Evolutionary conservation across 2,113 vertebrate genomes (phyloP), one percentile per base, ranked within the genome.

Genomic region (Nannospalax galili): DNA sequence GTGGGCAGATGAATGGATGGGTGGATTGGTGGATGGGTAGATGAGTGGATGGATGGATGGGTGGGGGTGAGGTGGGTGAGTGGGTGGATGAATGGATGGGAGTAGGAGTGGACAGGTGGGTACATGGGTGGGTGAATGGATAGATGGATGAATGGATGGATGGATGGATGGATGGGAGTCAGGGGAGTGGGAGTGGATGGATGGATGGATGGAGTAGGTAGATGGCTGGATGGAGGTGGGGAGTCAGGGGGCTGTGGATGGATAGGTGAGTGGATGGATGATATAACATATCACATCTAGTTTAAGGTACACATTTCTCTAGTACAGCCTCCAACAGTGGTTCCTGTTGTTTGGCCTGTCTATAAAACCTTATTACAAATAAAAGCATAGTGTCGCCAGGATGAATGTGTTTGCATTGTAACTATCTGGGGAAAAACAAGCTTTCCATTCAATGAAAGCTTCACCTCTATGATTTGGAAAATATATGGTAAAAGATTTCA

Each of bases 391-490:
- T 56, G 48, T 67, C 87, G 86, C 70, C 75, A 79, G 85, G 42
- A 64, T 42, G 56, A 92, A 8, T 88, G 15, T 69, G 35, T 91
- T 87, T 69, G n/a, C 17, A 62, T 37, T 85, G 1, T 89, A 42
- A 78, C 93, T 35, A 81, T 40, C 24, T 78, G 64, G 42, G 48
- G 8, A 2, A 48, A 75, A 48, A n/a, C 12, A 85, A 84, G 26
- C 35, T 88, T 85, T 88, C n/a, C 40, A 75, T 65, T 90, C 65
- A 80, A 45, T 56, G 17, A 92, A 95, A 95, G 93, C 1, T 60
- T 91, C 52, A 7, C 77, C 64, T 75, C 37, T 10, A 42, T 80
- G 35, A 92, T 62, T 93, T 94, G 45, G 35, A 56, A 95, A 95
- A 86, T 67, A 69, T 2, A 35, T 69, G 14, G 12, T 84, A 37